phyloP scores from a whole-genome alignment of 2,888 invertebrate genomes.

The Drosophila setosimentum region DNA sequence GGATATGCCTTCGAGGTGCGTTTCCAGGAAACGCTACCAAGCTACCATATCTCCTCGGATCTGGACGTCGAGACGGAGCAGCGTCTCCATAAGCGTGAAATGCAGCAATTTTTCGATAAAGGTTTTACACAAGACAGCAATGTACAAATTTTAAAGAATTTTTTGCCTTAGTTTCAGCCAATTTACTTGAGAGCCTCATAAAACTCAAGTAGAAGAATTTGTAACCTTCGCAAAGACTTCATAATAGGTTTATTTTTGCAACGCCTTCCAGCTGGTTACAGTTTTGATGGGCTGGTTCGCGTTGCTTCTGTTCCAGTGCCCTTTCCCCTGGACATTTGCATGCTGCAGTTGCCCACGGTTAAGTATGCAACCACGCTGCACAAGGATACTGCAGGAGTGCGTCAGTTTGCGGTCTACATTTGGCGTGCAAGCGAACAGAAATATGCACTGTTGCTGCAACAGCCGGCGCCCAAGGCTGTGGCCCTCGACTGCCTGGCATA shows the following conservation, averaged over 20 bases:
- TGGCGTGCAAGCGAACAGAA: conserved; percentile 65
- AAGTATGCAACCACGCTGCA: conserved; percentile 85
- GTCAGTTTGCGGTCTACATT: conserved; percentile 75
- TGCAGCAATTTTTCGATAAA: conserved; percentile 1
- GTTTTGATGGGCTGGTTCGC: conserved; percentile 84
- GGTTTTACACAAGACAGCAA: neutral
- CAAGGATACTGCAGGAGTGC: conserved; percentile 69
- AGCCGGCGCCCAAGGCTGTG: conserved; percentile 76
- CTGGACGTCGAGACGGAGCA: conserved; percentile 29
- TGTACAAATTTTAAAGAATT: neutral
- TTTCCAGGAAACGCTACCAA: conserved; percentile 60
- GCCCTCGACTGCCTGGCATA: conserved; percentile 82
- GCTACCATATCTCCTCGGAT: conserved; percentile 51
- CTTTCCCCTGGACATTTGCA: conserved; percentile 85
- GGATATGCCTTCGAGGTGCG: conserved; percentile 25
- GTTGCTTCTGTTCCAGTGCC: conserved; percentile 83
- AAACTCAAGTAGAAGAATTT: neutral
- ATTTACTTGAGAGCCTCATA: neutral
- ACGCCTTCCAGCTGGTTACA: conserved; percentile 82
- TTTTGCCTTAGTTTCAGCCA: neutral
- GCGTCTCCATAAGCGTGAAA: neutral
- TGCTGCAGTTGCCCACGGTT: conserved; percentile 82
- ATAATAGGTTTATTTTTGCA: neutral
- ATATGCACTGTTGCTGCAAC: conserved; percentile 67
- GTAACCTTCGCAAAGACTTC: neutral